phyloP scores from a whole-genome alignment of 2,113 vertebrate genomes.

The Macquaria ambigua region DNA sequence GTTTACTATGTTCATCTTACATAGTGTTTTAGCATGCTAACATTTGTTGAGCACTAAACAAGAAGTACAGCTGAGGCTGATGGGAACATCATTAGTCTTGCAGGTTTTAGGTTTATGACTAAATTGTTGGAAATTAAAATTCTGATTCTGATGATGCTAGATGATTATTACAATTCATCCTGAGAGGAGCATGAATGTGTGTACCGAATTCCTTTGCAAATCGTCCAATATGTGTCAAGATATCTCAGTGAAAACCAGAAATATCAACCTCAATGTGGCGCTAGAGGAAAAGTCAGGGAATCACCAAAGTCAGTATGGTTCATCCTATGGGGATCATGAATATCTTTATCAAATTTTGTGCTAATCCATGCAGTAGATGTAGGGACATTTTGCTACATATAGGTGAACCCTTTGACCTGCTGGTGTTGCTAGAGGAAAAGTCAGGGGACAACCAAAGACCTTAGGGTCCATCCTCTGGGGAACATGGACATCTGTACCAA shows the following conservation, averaged over 20 bases:
- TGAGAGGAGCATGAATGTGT: not conserved
- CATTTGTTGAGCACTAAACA: not conserved
- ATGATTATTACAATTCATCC: not conserved
- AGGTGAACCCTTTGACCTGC: not conserved
- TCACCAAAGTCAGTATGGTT: not conserved
- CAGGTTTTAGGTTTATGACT: not conserved
- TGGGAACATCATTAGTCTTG: not conserved
- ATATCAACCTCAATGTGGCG: not conserved
- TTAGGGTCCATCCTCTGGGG: not conserved
- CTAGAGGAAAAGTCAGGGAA: not conserved
- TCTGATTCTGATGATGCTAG: not conserved
- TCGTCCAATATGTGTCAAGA: not conserved
- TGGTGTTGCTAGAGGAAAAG: not conserved
- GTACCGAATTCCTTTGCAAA: not conserved
- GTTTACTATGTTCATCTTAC: not conserved
- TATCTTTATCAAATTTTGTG: not conserved
- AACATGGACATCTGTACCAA: not conserved
- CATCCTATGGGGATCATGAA: not conserved
- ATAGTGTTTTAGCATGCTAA: not conserved
- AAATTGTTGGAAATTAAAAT: not conserved
- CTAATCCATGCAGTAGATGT: not conserved
- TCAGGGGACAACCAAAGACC: not conserved
- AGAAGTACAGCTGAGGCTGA: not conserved
- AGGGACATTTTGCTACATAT: not conserved
- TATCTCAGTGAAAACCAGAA: not conserved